These are phyloP conservation scores for Danionella dracula DNA, from an alignment of 2,797 vertebrate genomes.

Conservation along the genomic window DNA sequence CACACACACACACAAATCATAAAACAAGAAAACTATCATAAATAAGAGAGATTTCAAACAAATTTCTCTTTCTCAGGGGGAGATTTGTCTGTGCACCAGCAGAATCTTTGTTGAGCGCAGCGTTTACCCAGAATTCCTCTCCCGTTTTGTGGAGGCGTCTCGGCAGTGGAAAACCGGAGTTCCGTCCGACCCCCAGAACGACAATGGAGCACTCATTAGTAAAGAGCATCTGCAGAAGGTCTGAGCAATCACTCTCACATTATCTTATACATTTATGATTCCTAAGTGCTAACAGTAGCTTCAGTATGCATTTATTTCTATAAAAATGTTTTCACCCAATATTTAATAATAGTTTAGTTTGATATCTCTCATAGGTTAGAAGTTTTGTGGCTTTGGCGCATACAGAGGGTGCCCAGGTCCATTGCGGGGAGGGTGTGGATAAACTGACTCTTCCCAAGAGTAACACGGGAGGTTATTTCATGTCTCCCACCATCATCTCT, in stretches of 20 bases:
- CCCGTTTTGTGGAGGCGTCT: conserved; percentile 81
- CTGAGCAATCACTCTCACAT: background rate
- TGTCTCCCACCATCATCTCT: conserved; percentile 84
- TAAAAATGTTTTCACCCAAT: too few species aligned
- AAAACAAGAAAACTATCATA: too few species aligned
- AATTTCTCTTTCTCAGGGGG: conserved; percentile 72
- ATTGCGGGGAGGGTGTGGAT: conserved; percentile 90
- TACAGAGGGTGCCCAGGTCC: conserved; percentile 78
- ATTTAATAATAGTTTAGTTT: background rate
- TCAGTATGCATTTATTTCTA: too few species aligned
- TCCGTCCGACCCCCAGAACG: conserved; percentile 75
- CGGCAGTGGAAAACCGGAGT: conserved; percentile 85
- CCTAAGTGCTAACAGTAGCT: too few species aligned
- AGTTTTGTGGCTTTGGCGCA: conserved; percentile 79
- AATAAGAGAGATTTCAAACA: background rate
- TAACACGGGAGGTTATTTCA: conserved; percentile 83
- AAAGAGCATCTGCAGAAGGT: conserved; percentile 93
- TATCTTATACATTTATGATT: too few species aligned
- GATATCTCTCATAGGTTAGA: conserved; percentile 70
- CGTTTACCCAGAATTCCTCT: conserved; percentile 82
- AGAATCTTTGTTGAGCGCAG: conserved; percentile 90
- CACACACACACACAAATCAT: too few species aligned
- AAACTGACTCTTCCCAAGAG: conserved; percentile 66
- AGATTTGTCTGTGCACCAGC: conserved; percentile 95
- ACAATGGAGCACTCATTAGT: conserved; percentile 88